Evolutionary conservation across 2,888 invertebrate species (phyloP), one percentile per base, ranked within the genome.

Genomic region (Linyphia triangularis): DNA sequence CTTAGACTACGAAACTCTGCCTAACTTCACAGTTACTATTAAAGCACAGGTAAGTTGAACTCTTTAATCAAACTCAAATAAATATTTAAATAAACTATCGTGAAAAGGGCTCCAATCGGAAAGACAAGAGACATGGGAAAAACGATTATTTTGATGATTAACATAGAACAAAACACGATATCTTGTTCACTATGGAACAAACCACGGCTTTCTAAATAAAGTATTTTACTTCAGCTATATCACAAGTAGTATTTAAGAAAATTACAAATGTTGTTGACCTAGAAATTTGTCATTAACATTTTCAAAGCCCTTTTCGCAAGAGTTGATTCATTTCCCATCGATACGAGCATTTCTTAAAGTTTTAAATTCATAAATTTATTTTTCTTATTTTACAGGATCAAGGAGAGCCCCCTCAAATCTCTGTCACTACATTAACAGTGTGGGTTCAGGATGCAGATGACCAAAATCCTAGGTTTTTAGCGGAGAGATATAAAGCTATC

Each of bases 391-490:
- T 13, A n/a, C 13, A 92, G 91, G 97, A 97, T 93, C 96, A 96
- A 92, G 97, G 97, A 28, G 94, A 95, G 63, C 97, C 97, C 1
- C 96, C 97, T 0, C 95, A 95, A 91, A 95, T 95, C 91, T 95
- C 95, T 57, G 96, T 96, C 91, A 96, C 97, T 0, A 93, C 94
- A 33, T 94, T 98, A 3, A 94, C 94, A 2, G 96, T 98, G 0
- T 95, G 95, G 90, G 96, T 97, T 63, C 95, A 96, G 26, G 97
- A 97, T 92, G 97, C 97, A 0, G 97, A 97, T 92, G 97, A 97
- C 93, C 97, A 97, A 93, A 97, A 97, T 93, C 97, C 97, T 0
- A 95, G 94, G 91, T 97, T 97, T 92, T 92, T 94, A 9, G 95
- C 95, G 89, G 96, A 97, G 67, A 95, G 96, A 90, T 96, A 96